Evolutionary conservation across 2,113 vertebrate genomes (phyloP).

Genomic region (Indicator indicator): DNA sequence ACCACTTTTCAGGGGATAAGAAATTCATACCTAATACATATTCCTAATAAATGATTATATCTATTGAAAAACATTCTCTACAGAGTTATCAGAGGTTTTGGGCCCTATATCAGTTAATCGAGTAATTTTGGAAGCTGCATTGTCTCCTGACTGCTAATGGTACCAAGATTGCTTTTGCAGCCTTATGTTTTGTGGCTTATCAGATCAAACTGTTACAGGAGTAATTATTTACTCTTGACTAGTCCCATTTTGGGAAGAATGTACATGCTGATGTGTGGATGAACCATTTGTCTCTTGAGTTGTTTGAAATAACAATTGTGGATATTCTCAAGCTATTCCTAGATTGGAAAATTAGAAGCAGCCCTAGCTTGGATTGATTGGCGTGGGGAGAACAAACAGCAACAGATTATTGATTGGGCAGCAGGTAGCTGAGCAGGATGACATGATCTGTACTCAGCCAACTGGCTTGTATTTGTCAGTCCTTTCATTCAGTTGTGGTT

Average conservation of each 20-base stretch:
- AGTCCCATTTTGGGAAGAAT: slow-evolving; percentile 44
- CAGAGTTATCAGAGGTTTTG: slow-evolving; percentile 13
- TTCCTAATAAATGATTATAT: background rate
- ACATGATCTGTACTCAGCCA: background rate
- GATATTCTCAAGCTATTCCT: slow-evolving; percentile 44
- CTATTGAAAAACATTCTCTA: slow-evolving; percentile 1
- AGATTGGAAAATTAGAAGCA: slow-evolving; percentile 41
- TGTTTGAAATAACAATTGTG: slow-evolving; percentile 39
- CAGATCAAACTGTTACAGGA: slow-evolving; percentile 47
- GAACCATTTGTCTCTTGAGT: slow-evolving; percentile 27
- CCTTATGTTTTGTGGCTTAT: slow-evolving; percentile 13
- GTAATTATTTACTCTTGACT: slow-evolving; percentile 52
- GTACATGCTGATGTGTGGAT: background rate
- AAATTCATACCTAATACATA: slow-evolving; percentile 30
- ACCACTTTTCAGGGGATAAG: slow-evolving; percentile 27
- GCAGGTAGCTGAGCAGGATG: slow-evolving; percentile 13
- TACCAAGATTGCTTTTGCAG: background rate
- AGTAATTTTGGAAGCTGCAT: slow-evolving; percentile 42
- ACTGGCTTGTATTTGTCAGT: slow-evolving; percentile 25
- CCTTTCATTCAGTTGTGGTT: slow-evolving; percentile 46
- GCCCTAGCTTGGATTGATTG: slow-evolving; percentile 12
- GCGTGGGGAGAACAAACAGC: slow-evolving; percentile 1
- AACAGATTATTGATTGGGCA: slow-evolving; percentile 51
- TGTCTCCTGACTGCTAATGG: slow-evolving; percentile 25
- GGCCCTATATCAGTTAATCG: slow-evolving; percentile 4